Evolutionary conservation across 2,797 vertebrate species (phyloP).

Genomic region (Somateria mollissima): DNA sequence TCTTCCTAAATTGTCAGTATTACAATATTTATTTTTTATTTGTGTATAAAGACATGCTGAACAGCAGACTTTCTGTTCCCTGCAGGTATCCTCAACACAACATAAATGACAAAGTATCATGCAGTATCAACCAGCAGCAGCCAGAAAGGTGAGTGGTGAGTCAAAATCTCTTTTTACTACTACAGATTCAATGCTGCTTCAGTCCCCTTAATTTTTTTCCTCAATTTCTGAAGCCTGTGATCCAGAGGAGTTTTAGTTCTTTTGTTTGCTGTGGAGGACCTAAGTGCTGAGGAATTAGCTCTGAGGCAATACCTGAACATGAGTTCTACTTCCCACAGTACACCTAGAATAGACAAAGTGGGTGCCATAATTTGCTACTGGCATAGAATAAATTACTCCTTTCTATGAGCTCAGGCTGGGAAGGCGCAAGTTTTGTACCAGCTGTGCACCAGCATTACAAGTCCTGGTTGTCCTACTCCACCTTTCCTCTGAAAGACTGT

Average conservation of each 20-base stretch:
- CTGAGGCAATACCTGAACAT: neutral
- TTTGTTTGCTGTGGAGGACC: neutral
- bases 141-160: neutral
- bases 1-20: neutral
- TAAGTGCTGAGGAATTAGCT: rapidly evolving
- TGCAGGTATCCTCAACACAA: neutral
- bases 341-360: neutral
- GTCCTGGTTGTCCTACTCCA: neutral
- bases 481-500: neutral
- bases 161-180: neutral
- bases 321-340: neutral
- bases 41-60: neutral
- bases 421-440: neutral
- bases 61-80: neutral
- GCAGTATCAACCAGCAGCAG: neutral
- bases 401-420: neutral
- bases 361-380: neutral
- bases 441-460: neutral
- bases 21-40: neutral
- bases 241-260: neutral
- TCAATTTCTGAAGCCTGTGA: neutral
- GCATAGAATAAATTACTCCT: neutral
- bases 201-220: neutral
- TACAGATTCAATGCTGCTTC: neutral
- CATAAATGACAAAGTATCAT: neutral